Percentiles rank a stretch among this genome's conserved stretches.
phyloP scores from a whole-genome alignment of 2,888 invertebrate species.

The Cryptosula pallasiana region DNA sequence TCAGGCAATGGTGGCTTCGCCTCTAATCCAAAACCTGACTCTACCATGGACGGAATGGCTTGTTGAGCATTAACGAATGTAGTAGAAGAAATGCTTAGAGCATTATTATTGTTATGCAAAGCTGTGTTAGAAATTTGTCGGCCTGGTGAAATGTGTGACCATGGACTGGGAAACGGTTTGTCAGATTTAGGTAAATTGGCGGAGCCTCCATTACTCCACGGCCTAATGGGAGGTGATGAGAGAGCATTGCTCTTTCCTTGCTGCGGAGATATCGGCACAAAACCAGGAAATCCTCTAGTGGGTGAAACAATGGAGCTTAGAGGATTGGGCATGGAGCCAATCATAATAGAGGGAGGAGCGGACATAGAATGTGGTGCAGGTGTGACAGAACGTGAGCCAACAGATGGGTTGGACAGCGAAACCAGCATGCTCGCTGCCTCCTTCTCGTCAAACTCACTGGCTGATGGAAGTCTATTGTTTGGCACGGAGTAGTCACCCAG shows the following conservation, averaged over 20 bases:
- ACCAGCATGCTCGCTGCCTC: conserved; percentile 96
- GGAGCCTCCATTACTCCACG: background rate
- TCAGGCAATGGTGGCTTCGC: background rate
- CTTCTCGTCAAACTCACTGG: conserved; percentile 67
- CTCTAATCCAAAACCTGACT: background rate
- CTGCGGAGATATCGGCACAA: conserved; percentile 23
- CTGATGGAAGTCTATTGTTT: background rate
- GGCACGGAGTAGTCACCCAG: background rate
- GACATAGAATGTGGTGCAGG: background rate
- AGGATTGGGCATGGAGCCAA: background rate
- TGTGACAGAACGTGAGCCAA: background rate
- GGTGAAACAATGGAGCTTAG: conserved; percentile 14
- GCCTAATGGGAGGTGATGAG: background rate
- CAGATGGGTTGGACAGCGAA: conserved; percentile 69
- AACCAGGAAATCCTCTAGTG: conserved; percentile 19
- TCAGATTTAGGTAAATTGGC: background rate
- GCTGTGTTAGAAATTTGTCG: background rate
- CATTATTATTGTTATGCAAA: background rate
- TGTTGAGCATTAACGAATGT: conserved; percentile 22
- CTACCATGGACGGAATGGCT: conserved; percentile 19
- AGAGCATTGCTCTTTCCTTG: background rate
- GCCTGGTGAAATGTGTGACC: background rate
- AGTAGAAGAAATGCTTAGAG: background rate
- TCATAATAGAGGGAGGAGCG: background rate
- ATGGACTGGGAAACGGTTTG: background rate